Evolutionary conservation across 2,113 vertebrate genomes (phyloP).

Genomic region (Erythrolamprus reginae): DNA sequence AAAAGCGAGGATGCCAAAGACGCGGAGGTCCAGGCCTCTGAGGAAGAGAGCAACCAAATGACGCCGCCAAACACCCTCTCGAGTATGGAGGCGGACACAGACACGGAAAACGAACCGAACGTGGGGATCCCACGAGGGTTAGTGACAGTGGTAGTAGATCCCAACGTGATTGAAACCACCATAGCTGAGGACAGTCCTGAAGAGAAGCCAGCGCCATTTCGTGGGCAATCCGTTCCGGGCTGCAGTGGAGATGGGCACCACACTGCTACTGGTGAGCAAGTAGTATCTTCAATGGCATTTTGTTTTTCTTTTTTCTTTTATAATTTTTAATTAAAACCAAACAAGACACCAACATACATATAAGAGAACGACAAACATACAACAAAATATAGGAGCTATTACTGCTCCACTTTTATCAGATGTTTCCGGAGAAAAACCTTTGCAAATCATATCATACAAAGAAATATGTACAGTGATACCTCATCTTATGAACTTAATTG

Average conservation of each 20-base stretch:
- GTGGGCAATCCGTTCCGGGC: background rate
- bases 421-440: no score
- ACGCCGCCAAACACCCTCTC: slow-evolving; percentile 20
- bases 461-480: no score
- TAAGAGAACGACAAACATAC: no score
- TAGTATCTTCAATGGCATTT: background rate
- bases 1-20: background rate
- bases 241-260: slow-evolving; percentile 14
- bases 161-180: slow-evolving; percentile 12
- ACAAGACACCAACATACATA: no score
- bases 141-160: background rate
- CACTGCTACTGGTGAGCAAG: slow-evolving; percentile 3
- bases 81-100: slow-evolving; percentile 10
- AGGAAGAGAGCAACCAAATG: slow-evolving; percentile 29
- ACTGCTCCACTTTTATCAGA: no score
- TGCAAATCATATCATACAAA: no score
- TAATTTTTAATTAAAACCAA: no score
- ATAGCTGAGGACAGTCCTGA: background rate
- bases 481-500: no score
- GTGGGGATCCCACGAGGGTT: background rate
- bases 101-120: background rate
- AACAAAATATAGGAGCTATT: no score
- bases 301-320: no score
- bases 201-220: background rate
- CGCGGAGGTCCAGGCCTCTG: slow-evolving; percentile 4